Conservation (phyloP, 2,113 vertebrate genomes). For the Cyanoliseus patagonus region DNA sequence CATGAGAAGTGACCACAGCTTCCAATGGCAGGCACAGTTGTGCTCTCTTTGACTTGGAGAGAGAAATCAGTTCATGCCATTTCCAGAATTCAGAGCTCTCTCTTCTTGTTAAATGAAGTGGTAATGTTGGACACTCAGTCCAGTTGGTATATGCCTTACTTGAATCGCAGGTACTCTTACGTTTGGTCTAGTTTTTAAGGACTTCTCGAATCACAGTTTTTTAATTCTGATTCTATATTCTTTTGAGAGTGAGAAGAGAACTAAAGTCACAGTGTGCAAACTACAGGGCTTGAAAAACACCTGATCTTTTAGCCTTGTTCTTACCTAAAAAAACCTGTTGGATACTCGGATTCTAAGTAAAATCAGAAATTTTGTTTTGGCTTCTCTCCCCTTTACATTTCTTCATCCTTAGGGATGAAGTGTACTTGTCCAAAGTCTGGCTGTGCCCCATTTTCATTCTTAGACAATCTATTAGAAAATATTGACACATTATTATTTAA, state of each 20-base stretch:
- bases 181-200: neutral
- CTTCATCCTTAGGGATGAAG: neutral
- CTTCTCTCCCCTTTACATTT: neutral
- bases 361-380: neutral
- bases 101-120: neutral
- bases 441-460: neutral
- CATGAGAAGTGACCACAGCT: neutral
- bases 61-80: neutral
- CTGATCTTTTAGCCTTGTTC: neutral
- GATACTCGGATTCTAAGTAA: neutral
- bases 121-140: too few relatives aligned
- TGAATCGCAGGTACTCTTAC: neutral
- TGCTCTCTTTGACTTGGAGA: neutral
- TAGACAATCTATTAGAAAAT: neutral
- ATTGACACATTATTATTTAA: neutral
- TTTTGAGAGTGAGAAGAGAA: neutral
- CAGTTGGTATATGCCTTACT: accelerated
- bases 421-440: neutral
- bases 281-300: neutral
- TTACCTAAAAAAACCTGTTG: neutral
- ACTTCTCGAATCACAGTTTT: neutral
- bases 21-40: neutral
- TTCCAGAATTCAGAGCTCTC: neutral
- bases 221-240: neutral
- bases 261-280: neutral